A percentile compares a stretch with the other conserved stretches of the same genome.
These are phyloP conservation scores for Argyrosomus regius DNA, from an alignment of 2,797 vertebrate genomes.

Conservation along the genomic window DNA sequence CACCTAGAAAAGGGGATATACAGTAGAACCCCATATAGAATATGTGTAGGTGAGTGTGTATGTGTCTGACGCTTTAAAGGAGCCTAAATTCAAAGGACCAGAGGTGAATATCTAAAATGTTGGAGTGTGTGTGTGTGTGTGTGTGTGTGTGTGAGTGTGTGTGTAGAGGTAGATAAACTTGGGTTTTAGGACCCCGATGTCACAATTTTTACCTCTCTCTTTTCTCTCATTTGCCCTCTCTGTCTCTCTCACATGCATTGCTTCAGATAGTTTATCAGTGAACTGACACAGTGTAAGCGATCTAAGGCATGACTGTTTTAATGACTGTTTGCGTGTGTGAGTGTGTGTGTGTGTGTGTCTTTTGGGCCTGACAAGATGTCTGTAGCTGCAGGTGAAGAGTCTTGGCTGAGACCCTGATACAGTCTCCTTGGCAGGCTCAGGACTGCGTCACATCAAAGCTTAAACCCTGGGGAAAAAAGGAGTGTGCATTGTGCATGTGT, in stretches of 20 bases:
- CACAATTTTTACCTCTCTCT: not conserved
- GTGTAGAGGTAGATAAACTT: slow-evolving; percentile 29
- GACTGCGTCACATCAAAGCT: slow-evolving; percentile 79
- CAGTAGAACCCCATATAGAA: slow-evolving; percentile 42
- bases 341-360: slow-evolving; percentile 18
- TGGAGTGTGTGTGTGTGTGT: slow-evolving; percentile 9
- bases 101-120: slow-evolving; percentile 9
- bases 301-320: slow-evolving; percentile 72
- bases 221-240: slow-evolving; percentile 25
- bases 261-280: slow-evolving; percentile 73
- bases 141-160: not conserved
- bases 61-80: slow-evolving; percentile 28
- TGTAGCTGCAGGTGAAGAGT: slow-evolving; percentile 84
- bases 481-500: slow-evolving; percentile 39
- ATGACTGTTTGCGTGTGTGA: slow-evolving; percentile 54
- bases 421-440: slow-evolving; percentile 77
- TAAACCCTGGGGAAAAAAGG: slow-evolving; percentile 64
- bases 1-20: slow-evolving; percentile 68
- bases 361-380: slow-evolving; percentile 73
- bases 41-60: slow-evolving; percentile 19
- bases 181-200: slow-evolving; percentile 54
- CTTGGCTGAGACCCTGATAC: slow-evolving; percentile 73
- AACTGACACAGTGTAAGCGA: slow-evolving; percentile 74
- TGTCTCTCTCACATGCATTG: not conserved
- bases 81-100: slow-evolving; percentile 8